Evolutionary conservation across 1,140 invertebrate species (phyloP), one percentile per base, ranked within the genome.

Genomic region (Episyrphus balteatus): DNA sequence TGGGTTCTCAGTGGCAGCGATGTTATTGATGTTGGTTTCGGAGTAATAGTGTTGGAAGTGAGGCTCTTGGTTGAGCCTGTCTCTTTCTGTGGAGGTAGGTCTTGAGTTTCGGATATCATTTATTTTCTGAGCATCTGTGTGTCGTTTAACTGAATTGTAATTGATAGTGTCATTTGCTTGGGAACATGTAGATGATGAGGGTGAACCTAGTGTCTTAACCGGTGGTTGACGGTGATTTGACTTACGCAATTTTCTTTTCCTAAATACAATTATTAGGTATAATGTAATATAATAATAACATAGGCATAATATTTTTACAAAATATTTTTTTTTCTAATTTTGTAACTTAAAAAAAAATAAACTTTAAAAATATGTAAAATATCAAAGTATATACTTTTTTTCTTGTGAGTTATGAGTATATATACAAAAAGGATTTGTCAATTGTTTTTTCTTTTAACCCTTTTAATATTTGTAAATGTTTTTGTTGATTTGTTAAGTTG

Each of bases 1-100:
- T 50, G 48, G 13, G 15, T 36, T 47, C 46, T 37, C 36, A 13
- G 3, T 37, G 36, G 15, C 15, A 6, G 13, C 36, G 6, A 5
- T 41, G 39, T 11, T 41, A 12, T 14, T 41, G 12, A 18, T 41
- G 39, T 41, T 41, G 39, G 11, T 41, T 19, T 41, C 39, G 15
- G 15, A 19, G 15, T 41, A 14, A 14, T 37, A 17, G 13, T 37
- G 39, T 41, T 41, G n/a, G 9, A 48, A 49, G 2, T 45, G 14
- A 26, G 26, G 32, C 18, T 48, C 26, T 26, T 31, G 42, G 19
- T 30, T 60, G 54, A 62, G 60, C 58, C 60, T 62, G 62, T 62
- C 60, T 55, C 58, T 62, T 58, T 62, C 60, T 49, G 60, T 62
- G 48, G 60, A 62, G 42, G n/a, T 57, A 62, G 59, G 54, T 50